Conservation (phyloP, 2,888 invertebrate genomes). For the Caradrina clavipalpis region DNA sequence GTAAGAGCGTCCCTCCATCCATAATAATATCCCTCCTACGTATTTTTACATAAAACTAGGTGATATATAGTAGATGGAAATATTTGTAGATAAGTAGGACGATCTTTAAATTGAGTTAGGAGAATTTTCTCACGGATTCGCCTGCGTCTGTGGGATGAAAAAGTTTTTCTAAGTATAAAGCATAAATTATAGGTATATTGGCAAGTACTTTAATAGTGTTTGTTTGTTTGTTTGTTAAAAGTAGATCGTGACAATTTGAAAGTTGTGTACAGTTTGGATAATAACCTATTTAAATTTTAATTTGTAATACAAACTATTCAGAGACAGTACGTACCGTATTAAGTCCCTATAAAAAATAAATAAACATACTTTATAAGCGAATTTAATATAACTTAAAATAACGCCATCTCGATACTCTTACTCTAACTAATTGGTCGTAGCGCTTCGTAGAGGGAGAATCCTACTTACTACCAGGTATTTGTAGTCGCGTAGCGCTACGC, state of each 20-base stretch:
- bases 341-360: background rate
- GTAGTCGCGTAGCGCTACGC: slow-evolving; percentile 5
- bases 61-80: slow-evolving; percentile 56
- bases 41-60: slow-evolving; percentile 73
- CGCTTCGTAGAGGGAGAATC: background rate
- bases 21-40: slow-evolving; percentile 82
- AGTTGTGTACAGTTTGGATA: background rate
- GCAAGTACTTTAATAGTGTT: no score
- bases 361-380: background rate
- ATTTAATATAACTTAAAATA: background rate
- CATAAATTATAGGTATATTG: no score
- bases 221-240: no score
- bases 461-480: background rate
- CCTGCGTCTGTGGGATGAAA: background rate
- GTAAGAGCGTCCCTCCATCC: slow-evolving; percentile 84
- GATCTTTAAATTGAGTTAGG: slow-evolving; percentile 34
- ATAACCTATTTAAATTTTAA: background rate
- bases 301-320: background rate
- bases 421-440: slow-evolving; percentile 23
- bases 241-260: no score
- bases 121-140: background rate
- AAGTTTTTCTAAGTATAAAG: background rate
- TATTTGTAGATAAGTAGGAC: slow-evolving; percentile 21
- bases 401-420: slow-evolving; percentile 34
- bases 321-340: background rate